These are phyloP conservation scores for Vespertilio murinus DNA, from an alignment of 2,797 vertebrate genomes.

Conservation along the genomic window DNA sequence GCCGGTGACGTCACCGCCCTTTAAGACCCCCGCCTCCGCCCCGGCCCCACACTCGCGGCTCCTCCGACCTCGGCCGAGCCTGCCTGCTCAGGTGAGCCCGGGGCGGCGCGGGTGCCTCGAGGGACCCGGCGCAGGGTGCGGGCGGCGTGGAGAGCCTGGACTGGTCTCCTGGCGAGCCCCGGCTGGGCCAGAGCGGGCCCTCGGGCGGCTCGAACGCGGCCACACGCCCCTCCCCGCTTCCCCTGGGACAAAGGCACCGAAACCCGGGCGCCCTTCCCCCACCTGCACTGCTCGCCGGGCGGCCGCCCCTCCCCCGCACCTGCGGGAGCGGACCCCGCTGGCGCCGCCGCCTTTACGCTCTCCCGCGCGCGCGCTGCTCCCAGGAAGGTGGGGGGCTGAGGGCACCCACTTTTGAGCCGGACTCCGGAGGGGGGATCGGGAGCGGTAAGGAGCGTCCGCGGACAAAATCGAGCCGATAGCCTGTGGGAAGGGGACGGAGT, in stretches of 20 bases:
- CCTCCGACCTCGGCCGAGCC: neutral
- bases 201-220: neutral
- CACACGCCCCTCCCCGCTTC: constrained; percentile 63
- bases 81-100: constrained; percentile 53
- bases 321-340: neutral
- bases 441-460: neutral
- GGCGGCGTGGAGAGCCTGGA: neutral
- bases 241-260: constrained; percentile 70
- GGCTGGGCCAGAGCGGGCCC: neutral
- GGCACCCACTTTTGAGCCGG: neutral
- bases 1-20: constrained; percentile 71
- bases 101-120: neutral
- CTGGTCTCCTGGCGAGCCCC: neutral
- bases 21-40: constrained; percentile 75
- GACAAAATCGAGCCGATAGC: neutral
- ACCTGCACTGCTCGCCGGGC: neutral
- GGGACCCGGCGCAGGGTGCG: neutral
- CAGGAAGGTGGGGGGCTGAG: too few species aligned
- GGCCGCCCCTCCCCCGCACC: constrained; percentile 36
- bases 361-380: neutral
- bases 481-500: neutral
- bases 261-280: constrained; percentile 65
- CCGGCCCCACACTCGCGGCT: neutral
- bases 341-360: constrained; percentile 12
- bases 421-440: neutral